Conservation (phyloP, 2,888 invertebrate species). For the Drosophila demipolita region DNA sequence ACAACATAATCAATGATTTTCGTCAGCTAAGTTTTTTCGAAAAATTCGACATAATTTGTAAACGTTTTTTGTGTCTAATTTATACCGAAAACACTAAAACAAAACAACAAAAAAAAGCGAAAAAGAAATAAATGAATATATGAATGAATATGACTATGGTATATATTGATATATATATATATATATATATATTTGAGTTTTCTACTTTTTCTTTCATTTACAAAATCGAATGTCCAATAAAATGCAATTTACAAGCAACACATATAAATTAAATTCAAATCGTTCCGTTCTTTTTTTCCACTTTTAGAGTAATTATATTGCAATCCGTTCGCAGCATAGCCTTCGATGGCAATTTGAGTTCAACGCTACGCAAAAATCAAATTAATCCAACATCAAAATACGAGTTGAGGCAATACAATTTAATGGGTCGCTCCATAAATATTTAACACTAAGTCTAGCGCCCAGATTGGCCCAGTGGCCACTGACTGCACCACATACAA, state of each 20-base stretch:
- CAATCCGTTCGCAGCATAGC: slow-evolving; percentile 29
- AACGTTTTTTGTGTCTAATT: slow-evolving; percentile 68
- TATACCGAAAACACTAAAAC: slow-evolving; percentile 48
- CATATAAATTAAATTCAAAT: slow-evolving; percentile 6
- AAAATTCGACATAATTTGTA: slow-evolving; percentile 60
- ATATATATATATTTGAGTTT: slow-evolving; percentile 14
- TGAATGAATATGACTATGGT: slow-evolving; percentile 12
- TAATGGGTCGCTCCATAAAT: slow-evolving; percentile 43
- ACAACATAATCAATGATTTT: slow-evolving; percentile 55
- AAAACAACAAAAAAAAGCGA: slow-evolving; percentile 31
- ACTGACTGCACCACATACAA: slow-evolving; percentile 43
- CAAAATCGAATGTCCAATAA: slow-evolving; percentile 9
- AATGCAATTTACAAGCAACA: slow-evolving; percentile 1
- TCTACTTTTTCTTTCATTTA: slow-evolving; percentile 1
- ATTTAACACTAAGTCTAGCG: slow-evolving; percentile 45
- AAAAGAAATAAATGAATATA: slow-evolving; percentile 19
- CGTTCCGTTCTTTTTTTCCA: slow-evolving; percentile 17
- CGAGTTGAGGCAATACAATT: slow-evolving; percentile 13
- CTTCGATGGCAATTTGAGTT: slow-evolving; percentile 49
- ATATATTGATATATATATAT: slow-evolving; percentile 6
- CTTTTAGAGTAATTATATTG: slow-evolving; percentile 18
- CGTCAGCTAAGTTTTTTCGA: slow-evolving; percentile 46
- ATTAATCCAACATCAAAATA: neutral
- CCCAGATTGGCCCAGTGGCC: slow-evolving; percentile 23
- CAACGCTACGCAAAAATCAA: slow-evolving; percentile 42